Percentiles rank a stretch among this genome's conserved stretches.
These are phyloP conservation scores for Emydocephalus ijimae DNA, from an alignment of 2,113 vertebrate genomes.

Conservation along the genomic window DNA sequence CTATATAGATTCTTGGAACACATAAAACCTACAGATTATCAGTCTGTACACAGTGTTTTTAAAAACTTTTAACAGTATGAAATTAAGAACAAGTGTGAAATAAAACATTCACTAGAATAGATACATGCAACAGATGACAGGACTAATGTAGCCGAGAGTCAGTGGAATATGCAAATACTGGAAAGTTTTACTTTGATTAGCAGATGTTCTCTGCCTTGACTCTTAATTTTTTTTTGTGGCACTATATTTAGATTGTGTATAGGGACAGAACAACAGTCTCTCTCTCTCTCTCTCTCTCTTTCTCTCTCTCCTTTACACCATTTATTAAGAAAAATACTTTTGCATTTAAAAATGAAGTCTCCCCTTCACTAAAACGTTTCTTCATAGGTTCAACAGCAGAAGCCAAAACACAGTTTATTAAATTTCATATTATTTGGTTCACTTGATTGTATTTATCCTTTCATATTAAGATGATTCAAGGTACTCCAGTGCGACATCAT, in stretches of 20 bases:
- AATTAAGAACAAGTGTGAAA: constrained; percentile 47
- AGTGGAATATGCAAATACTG: constrained; percentile 69
- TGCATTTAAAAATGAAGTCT: constrained; percentile 76
- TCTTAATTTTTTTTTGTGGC: constrained; percentile 70
- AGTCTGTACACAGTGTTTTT: constrained; percentile 70
- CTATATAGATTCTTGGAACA: constrained; percentile 70
- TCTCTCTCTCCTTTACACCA: constrained; percentile 59
- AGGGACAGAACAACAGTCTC: constrained; percentile 71
- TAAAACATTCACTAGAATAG: constrained; percentile 63
- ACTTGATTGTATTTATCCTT: constrained; percentile 49
- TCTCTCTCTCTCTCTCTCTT: too few species aligned
- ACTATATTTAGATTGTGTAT: constrained; percentile 71
- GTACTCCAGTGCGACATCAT: constrained; percentile 93
- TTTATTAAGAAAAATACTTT: constrained; percentile 83
- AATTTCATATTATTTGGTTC: constrained; percentile 49
- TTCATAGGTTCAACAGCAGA: constrained; percentile 67
- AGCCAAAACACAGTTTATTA: constrained; percentile 60
- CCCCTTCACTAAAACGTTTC: constrained; percentile 71
- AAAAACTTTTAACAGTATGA: constrained; percentile 59
- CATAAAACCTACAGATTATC: constrained; percentile 71
- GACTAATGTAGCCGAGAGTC: constrained; percentile 63
- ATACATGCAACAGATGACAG: constrained; percentile 78
- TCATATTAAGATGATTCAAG: constrained; percentile 86
- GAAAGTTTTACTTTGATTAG: constrained; percentile 52
- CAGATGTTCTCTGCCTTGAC: constrained; percentile 55